A percentile compares a stretch with the other conserved stretches of the same genome.
phyloP scores from a whole-genome alignment of 2,888 invertebrate genomes.

The Caenorhabditis auriculariae region DNA sequence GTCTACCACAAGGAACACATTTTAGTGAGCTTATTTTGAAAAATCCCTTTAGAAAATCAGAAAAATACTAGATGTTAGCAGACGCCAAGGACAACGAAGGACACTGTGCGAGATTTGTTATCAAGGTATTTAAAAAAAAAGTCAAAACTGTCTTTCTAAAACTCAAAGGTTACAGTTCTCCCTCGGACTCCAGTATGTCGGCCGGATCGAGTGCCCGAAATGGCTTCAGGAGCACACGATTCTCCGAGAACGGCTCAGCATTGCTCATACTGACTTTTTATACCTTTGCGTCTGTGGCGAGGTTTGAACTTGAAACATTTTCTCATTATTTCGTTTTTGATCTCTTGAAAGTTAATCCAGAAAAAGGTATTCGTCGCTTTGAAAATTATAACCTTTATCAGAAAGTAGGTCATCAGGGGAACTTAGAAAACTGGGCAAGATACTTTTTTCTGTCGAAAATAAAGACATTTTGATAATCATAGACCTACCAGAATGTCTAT shows the following conservation, averaged over 20 bases:
- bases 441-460: no score
- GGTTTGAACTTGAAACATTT: constrained; percentile 8
- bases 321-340: background rate
- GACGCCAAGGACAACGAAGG: constrained; percentile 23
- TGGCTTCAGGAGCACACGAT: constrained; percentile 37
- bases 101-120: constrained; percentile 35
- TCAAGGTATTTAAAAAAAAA: no score
- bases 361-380: no score
- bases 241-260: constrained; percentile 32
- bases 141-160: no score
- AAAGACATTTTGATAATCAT: no score
- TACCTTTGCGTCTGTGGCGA: constrained; percentile 43
- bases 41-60: background rate
- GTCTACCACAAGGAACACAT: constrained; percentile 39
- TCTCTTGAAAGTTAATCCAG: no score
- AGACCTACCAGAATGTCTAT: no score
- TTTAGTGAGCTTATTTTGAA: constrained; percentile 16
- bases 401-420: no score
- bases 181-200: constrained; percentile 34
- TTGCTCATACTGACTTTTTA: constrained; percentile 42
- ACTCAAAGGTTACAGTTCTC: no score
- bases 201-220: constrained; percentile 40
- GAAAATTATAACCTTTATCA: no score
- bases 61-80: constrained; percentile 20
- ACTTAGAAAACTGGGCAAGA: no score